Base-by-base conservation (phyloP, 2,888 invertebrate genomes). In the Eupsilia transversa region DNA sequence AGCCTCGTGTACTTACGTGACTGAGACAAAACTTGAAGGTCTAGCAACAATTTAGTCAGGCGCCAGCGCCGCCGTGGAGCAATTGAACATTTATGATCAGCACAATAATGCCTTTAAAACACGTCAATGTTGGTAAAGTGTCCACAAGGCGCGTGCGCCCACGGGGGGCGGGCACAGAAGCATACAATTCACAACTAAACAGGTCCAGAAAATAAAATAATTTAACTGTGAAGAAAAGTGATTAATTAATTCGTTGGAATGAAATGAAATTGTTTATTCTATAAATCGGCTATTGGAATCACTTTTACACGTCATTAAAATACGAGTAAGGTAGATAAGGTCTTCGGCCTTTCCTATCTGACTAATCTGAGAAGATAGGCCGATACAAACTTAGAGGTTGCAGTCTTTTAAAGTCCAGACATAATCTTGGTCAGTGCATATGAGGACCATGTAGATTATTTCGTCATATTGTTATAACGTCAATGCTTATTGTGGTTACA, bases 61-160 rank as follows among this genome's bases (percentile, higher is more conserved):
- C 20, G 5, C n/a, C n/a, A n/a, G n/a, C n/a, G n/a, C n/a, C n/a
- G n/a, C 46, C 35, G 43, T 46, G 57, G 27, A 33, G 74, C 35
- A 60, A 71, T 52, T 43, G 17, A 52, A 59, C 41, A 63, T 52
- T 57, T 27, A 33, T 33, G 33, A 66, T 46, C 2, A 33, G 35
- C 23, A 68, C 33, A 71, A 74, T 41, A 43, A 57, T 67, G 23
- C 7, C 64, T 76, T 77, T 61, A 46, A 46, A 71, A 65, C 43
- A 46, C 67, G 33, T 69, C 59, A 43, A 33, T 27, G 49, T 33
- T 35, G 17, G 4, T 35, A 35, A 17, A 30, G 5, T 27, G 17
- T 6, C 6, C 27, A 3, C 17, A 68, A 65, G 56, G 3, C 7
- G 52, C 12, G 35, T 5, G 56, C 43, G 56, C 20, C 1, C 30